phyloP scores from a whole-genome alignment of 1,140 invertebrate genomes.

The Pinna nobilis region DNA sequence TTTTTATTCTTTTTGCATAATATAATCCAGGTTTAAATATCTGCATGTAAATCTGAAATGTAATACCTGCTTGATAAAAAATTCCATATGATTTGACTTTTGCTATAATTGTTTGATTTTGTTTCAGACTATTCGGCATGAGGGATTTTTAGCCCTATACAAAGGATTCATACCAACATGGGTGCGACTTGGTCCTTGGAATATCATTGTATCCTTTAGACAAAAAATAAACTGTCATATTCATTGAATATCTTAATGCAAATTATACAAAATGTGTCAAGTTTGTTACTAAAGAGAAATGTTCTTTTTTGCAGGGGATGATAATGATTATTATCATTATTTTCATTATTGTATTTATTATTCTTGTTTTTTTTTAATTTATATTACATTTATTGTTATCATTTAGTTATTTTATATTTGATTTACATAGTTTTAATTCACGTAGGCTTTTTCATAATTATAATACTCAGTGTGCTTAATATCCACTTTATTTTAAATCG shows the following conservation, averaged over 20 bases:
- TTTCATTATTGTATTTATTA: background rate
- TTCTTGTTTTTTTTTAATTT: too few relatives aligned
- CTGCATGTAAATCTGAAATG: conserved; percentile 31
- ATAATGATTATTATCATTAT: background rate
- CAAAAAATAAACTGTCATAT: background rate
- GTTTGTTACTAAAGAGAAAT: background rate
- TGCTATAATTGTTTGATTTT: conserved; percentile 34
- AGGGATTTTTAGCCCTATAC: conserved; percentile 71
- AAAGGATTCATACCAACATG: conserved; percentile 74
- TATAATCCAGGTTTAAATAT: background rate
- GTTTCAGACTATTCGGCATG: conserved; percentile 76
- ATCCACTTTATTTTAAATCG: too few relatives aligned
- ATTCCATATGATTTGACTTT: too few relatives aligned
- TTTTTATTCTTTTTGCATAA: background rate
- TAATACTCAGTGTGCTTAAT: too few relatives aligned
- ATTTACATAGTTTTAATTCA: too few relatives aligned
- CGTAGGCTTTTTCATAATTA: too few relatives aligned
- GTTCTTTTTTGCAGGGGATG: background rate
- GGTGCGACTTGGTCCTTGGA: conserved; percentile 87
- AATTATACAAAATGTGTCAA: background rate
- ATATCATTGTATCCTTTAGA: conserved; percentile 84
- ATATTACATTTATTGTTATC: background rate
- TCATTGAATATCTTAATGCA: background rate
- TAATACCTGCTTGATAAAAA: too few relatives aligned
- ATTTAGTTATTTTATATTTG: too few relatives aligned